These are phyloP conservation scores for Drosophila formosana DNA, from an alignment of 2,888 invertebrate species.

Conservation along the genomic window DNA sequence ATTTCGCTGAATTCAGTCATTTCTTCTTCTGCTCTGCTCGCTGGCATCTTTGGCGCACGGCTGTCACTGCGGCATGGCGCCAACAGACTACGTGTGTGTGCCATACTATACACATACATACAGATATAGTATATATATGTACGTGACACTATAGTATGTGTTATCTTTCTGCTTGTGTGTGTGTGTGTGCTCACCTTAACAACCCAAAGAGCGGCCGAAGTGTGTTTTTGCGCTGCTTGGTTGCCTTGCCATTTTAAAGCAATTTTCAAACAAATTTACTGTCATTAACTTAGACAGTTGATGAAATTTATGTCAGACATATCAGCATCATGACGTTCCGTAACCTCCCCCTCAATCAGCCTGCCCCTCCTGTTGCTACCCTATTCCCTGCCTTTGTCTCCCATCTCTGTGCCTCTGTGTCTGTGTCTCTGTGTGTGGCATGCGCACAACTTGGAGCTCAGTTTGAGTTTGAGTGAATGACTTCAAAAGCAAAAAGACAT, in stretches of 20 bases:
- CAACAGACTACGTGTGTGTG: constrained; percentile 47
- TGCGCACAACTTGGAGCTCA: constrained; percentile 43
- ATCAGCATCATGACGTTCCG: constrained; percentile 71
- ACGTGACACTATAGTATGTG: constrained; percentile 24
- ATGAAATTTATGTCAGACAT: constrained; percentile 81
- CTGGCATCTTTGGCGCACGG: constrained; percentile 71
- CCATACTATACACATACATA: background rate
- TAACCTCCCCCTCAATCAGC: background rate
- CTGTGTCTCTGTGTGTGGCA: constrained; percentile 52
- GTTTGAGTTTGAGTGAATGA: constrained; percentile 77
- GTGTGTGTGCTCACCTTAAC: constrained; percentile 47
- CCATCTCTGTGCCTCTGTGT: background rate
- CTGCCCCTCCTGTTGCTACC: constrained; percentile 7
- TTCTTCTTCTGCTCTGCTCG: constrained; percentile 71
- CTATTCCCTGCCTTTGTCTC: constrained; percentile 48
- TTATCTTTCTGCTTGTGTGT: constrained; percentile 50
- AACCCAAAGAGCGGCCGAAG: constrained; percentile 37
- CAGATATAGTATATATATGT: constrained; percentile 5
- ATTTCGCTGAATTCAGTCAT: constrained; percentile 82
- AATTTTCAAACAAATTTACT: constrained; percentile 81
- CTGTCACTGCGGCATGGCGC: constrained; percentile 78
- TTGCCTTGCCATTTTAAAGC: constrained; percentile 81
- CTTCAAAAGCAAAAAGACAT: constrained; percentile 80
- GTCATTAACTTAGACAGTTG: constrained; percentile 81
- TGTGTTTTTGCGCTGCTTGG: constrained; percentile 75